Conservation (phyloP, 2,888 invertebrate genomes). For the Muscina levida region DNA sequence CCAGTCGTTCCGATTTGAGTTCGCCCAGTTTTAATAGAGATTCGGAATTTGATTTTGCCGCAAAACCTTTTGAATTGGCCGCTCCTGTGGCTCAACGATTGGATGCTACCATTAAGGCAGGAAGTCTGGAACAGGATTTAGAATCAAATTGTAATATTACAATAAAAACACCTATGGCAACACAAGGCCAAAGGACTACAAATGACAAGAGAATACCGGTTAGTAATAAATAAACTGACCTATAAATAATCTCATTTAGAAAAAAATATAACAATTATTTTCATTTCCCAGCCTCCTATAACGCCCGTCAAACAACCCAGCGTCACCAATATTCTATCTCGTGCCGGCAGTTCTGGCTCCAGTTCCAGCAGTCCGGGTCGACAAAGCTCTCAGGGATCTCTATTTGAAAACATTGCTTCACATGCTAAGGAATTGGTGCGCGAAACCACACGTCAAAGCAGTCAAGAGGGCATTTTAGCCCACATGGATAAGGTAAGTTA, state of each 20-base stretch:
- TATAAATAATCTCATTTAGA: too few species aligned
- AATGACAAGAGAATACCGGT: conserved; percentile 75
- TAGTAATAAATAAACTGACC: conserved; percentile 50
- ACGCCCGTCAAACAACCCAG: conserved; percentile 73
- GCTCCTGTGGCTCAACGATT: conserved; percentile 74
- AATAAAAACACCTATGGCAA: conserved; percentile 83
- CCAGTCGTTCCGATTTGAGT: conserved; percentile 86
- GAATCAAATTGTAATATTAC: conserved; percentile 85
- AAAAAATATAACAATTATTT: background rate
- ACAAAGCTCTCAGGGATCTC: conserved; percentile 90
- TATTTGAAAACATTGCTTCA: conserved; percentile 92
- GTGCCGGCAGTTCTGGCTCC: conserved; percentile 84
- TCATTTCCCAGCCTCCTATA: conserved; percentile 68
- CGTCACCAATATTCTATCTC: conserved; percentile 82
- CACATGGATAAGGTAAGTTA: conserved; percentile 92
- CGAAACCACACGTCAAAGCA: conserved; percentile 93
- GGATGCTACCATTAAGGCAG: conserved; percentile 75
- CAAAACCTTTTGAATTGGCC: conserved; percentile 77
- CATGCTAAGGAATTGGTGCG: conserved; percentile 94
- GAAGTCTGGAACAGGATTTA: conserved; percentile 83
- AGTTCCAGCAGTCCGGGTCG: conserved; percentile 81
- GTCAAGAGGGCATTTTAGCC: conserved; percentile 92
- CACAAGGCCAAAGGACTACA: conserved; percentile 80
- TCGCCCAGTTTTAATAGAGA: conserved; percentile 86
- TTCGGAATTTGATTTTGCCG: conserved; percentile 84